A percentile compares a stretch with the other conserved stretches of the same genome.
These are phyloP conservation scores for Sphaerophoria taeniata DNA, from an alignment of 2,888 invertebrate species.

Conservation along the genomic window DNA sequence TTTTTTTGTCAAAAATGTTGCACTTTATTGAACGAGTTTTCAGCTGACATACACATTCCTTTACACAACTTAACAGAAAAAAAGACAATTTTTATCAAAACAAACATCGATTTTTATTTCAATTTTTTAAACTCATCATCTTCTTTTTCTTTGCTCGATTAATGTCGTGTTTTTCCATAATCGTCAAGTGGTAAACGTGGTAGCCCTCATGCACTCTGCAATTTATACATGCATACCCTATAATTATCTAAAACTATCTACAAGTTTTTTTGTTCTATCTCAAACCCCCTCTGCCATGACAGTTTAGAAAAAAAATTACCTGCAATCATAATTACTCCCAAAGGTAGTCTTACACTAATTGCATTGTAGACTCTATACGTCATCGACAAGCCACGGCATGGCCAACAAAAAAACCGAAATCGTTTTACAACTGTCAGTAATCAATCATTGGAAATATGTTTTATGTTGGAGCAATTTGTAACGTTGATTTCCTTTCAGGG, in stretches of 20 bases:
- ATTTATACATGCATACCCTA: background rate
- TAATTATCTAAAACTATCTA: background rate
- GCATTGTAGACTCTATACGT: constrained; percentile 37
- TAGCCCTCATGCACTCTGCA: background rate
- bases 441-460: constrained; percentile 47
- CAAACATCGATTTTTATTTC: background rate
- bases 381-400: constrained; percentile 14
- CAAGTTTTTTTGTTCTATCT: background rate
- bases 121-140: background rate
- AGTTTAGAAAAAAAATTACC: constrained; percentile 30
- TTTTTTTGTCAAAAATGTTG: background rate
- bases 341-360: constrained; percentile 58
- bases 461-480: constrained; percentile 46
- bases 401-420: constrained; percentile 19
- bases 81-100: background rate
- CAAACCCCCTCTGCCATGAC: background rate
- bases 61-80: background rate
- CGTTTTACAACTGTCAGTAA: constrained; percentile 40
- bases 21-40: background rate
- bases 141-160: background rate
- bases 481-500: constrained; percentile 25
- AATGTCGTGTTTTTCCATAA: background rate
- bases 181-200: background rate
- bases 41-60: background rate
- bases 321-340: constrained; percentile 65